Evolutionary conservation across 2,113 vertebrate species (phyloP), one percentile per base, ranked within the genome.

Genomic region (Takifugu bimaculatus): DNA sequence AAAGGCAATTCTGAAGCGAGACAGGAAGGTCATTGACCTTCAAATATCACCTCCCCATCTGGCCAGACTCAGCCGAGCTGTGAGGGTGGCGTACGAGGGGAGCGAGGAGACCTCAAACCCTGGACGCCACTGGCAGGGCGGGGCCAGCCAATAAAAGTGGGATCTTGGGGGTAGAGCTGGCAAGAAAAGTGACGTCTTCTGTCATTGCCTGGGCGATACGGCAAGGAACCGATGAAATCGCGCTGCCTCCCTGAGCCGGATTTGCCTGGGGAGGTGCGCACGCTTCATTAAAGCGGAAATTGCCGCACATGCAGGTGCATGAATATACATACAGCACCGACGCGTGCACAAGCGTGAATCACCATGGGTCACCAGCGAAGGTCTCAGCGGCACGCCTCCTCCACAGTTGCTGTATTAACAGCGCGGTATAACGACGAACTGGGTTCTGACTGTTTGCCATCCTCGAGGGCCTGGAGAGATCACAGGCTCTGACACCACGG

Each of bases 251-350:
- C 47, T 51, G 61, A 70, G 78, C 76, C 68, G 75, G 78, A 65
- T 79, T 67, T 58, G 10, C 7, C 15, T 3, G 20, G 48, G 63
- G 65, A 74, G 70, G 79, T 85, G 67, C 68, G 50, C 82, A 68
- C 59, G 84, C 72, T 75, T 81, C 82, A 87, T 86, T 82, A 79
- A 83, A 74, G 7, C 68, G 32, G 50, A 70, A 54, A 54, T 60
- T 44, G 26, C 70, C 39, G 77, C 28, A 65, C 13, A 44, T 51
- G 55, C 54, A 78, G 83, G 76, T 86, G 54, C 64, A 79, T 29
- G 56, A 57, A 68, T 50, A 59, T 50, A 60, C 70, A 45, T 57
- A 44, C 29, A 68, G 42, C 49, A 56, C 52, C 57, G 60, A 49
- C 48, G 28, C 27, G 72, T 32, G 50, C 54, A 39, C 42, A 50